Evolutionary conservation across 37 sponge, comb jelly and placozoan genomes (phyloP).

Genomic region (Hexactinellida sp.): DNA sequence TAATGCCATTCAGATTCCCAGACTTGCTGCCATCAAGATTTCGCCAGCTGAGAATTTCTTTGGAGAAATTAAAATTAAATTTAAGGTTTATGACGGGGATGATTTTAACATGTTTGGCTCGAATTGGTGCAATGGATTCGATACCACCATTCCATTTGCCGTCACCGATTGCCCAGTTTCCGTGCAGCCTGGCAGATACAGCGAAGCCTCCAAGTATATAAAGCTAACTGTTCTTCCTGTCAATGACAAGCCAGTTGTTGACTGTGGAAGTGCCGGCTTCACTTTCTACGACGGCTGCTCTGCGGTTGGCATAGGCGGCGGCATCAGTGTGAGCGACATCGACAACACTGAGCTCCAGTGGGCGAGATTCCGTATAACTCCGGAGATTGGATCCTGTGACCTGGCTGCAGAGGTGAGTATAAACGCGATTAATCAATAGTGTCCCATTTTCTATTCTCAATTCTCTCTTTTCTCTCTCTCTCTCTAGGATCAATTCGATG

Average conservation of each 20-base stretch:
- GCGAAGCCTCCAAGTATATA: not conserved
- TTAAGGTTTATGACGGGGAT: not conserved
- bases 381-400: not conserved
- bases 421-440: not conserved
- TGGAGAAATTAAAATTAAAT: not conserved
- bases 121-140: not conserved
- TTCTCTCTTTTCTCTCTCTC: not conserved
- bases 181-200: not conserved
- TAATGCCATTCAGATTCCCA: not conserved
- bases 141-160: not conserved
- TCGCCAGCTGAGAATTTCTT: not conserved
- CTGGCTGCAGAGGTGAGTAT: not conserved
- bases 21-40: not conserved
- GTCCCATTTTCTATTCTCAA: not conserved
- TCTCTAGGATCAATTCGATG: not conserved
- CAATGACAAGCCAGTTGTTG: not conserved
- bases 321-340: not conserved
- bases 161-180: not conserved
- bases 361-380: not conserved
- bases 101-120: not conserved
- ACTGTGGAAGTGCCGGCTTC: not conserved
- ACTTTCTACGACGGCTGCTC: not conserved
- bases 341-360: not conserved
- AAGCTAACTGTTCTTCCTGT: not conserved
- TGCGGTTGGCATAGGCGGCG: not conserved